These are phyloP conservation scores for Falco cherrug DNA, from an alignment of 2,797 vertebrate species.

Conservation along the genomic window DNA sequence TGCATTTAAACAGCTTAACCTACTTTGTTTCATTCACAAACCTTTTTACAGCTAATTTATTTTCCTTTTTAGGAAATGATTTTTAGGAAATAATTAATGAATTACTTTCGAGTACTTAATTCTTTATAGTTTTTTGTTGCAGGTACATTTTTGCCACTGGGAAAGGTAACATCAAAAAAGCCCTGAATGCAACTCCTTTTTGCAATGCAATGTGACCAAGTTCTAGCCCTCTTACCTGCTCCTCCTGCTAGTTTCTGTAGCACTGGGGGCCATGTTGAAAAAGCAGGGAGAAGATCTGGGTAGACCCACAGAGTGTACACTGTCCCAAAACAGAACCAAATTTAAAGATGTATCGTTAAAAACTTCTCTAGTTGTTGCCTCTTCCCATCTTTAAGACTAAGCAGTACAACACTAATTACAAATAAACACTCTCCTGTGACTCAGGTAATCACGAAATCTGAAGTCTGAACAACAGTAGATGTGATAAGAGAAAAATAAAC, in stretches of 20 bases:
- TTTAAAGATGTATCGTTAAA: neutral
- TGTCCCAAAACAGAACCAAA: constrained; percentile 69
- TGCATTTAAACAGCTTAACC: neutral
- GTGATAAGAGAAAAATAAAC: neutral
- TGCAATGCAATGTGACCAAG: neutral
- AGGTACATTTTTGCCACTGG: neutral
- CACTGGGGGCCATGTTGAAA: constrained; percentile 92
- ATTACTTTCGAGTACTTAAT: neutral
- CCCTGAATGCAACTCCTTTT: neutral
- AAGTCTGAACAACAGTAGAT: neutral
- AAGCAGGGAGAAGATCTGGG: constrained; percentile 86
- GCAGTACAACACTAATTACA: neutral
- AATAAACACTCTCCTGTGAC: neutral
- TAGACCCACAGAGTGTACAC: constrained; percentile 91
- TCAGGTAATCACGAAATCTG: neutral
- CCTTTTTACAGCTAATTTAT: neutral
- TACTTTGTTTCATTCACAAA: neutral
- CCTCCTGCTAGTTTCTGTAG: constrained; percentile 91
- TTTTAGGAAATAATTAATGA: neutral
- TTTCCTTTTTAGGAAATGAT: neutral
- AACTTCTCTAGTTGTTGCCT: neutral
- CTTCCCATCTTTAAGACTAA: neutral
- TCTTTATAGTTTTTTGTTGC: neutral
- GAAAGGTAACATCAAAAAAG: neutral
- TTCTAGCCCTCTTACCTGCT: constrained; percentile 85